phyloP scores from a whole-genome alignment of 2,797 vertebrate species.

The Phrynocephalus vlangalii region DNA sequence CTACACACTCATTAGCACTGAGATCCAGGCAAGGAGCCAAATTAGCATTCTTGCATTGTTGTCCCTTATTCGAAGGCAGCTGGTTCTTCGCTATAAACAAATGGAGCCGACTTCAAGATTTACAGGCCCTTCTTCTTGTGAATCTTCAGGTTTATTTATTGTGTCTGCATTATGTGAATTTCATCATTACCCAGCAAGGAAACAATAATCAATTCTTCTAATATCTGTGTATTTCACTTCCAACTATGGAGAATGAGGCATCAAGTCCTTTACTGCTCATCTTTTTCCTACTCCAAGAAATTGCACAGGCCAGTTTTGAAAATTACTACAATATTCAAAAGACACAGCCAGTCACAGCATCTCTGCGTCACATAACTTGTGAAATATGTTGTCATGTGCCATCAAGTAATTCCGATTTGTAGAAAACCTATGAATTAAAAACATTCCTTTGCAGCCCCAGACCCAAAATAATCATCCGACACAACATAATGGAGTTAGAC shows the following conservation, averaged over 20 bases:
- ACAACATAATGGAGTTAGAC: too few species aligned
- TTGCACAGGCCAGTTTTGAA: conserved; percentile 20
- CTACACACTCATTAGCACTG: conserved; percentile 28
- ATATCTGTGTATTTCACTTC: conserved; percentile 22
- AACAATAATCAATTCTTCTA: conserved; percentile 35
- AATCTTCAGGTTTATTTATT: conserved; percentile 27
- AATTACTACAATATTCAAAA: background rate
- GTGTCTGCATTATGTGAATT: conserved; percentile 29
- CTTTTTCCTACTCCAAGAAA: conserved; percentile 5
- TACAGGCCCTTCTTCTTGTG: conserved; percentile 26
- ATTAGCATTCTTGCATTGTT: conserved; percentile 37
- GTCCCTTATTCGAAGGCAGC: conserved; percentile 30
- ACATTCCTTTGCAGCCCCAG: too few species aligned
- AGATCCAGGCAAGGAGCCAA: conserved; percentile 18
- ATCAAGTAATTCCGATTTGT: too few species aligned
- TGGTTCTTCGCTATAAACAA: conserved; percentile 38
- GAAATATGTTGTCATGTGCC: too few species aligned
- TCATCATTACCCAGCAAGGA: conserved; percentile 26
- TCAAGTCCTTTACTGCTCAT: background rate
- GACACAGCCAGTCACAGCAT: background rate
- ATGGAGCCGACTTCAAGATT: conserved; percentile 21
- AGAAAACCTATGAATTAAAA: too few species aligned
- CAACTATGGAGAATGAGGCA: conserved; percentile 1
- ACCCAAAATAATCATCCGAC: too few species aligned
- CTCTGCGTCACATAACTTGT: too few species aligned